These are phyloP conservation scores for Zosterops japonicus DNA, from an alignment of 2,113 vertebrate species.

Conservation along the genomic window DNA sequence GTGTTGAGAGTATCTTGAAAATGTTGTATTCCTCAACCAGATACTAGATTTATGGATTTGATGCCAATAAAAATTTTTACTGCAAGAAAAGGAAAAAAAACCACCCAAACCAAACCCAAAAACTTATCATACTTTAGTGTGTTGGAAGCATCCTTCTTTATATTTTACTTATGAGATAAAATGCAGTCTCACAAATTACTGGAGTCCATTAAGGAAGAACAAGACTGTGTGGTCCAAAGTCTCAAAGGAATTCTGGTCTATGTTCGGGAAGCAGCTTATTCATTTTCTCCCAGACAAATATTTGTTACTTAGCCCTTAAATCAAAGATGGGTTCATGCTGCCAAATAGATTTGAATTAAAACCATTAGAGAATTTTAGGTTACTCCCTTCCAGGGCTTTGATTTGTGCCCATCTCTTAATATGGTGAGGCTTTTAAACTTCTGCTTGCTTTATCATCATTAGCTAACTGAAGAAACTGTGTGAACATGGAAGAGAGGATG, in stretches of 20 bases:
- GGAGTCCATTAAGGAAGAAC: conserved; percentile 15
- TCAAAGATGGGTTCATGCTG: background rate
- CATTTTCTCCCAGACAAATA: conserved; percentile 46
- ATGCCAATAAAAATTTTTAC: background rate
- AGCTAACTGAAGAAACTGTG: background rate
- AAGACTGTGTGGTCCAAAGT: conserved; percentile 50
- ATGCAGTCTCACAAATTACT: conserved; percentile 45
- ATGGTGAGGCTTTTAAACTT: background rate
- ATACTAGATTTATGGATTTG: background rate
- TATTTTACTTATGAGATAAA: conserved; percentile 35
- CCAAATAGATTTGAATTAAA: conserved; percentile 36
- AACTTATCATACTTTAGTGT: background rate
- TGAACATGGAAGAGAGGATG: background rate
- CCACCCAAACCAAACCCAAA: background rate
- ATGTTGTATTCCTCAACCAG: background rate
- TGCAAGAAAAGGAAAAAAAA: background rate
- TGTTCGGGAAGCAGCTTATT: conserved; percentile 45
- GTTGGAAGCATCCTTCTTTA: background rate
- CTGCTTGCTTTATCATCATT: background rate
- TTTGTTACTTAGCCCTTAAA: conserved; percentile 39
- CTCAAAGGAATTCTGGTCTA: conserved; percentile 52
- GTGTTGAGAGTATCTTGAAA: background rate
- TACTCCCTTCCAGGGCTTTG: conserved; percentile 1
- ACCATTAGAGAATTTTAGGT: background rate
- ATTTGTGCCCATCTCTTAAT: conserved; percentile 15